Evolutionary conservation across 2,888 invertebrate genomes (phyloP).

Genomic region (Nephrotoma guestfalica): DNA sequence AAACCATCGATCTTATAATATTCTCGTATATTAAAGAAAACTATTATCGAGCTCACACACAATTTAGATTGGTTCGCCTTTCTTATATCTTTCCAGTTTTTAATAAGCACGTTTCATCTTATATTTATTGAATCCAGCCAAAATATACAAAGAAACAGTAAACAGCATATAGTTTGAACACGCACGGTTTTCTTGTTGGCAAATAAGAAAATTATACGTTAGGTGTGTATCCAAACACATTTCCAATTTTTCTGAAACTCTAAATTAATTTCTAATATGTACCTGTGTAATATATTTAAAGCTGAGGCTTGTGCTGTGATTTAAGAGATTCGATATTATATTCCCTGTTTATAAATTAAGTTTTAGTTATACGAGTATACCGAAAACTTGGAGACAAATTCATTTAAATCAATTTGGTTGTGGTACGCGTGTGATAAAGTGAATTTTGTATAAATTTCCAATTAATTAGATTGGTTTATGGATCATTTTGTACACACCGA

Average conservation of each 20-base stretch:
- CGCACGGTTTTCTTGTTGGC: not conserved
- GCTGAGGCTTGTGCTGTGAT: not conserved
- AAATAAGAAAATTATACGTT: not conserved
- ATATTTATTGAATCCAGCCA: not conserved
- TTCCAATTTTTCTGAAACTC: not conserved
- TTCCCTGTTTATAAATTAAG: not conserved
- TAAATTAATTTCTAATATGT: not conserved
- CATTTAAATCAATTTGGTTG: not conserved
- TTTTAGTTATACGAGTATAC: not conserved
- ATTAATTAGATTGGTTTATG: not conserved
- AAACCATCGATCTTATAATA: not conserved
- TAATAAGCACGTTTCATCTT: not conserved
- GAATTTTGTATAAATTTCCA: not conserved
- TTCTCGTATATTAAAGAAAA: not conserved
- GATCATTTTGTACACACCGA: not conserved
- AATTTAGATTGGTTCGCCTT: not conserved
- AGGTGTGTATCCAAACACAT: not conserved
- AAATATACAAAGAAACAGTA: not conserved
- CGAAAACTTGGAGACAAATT: not conserved
- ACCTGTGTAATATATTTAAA: no score
- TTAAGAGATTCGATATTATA: not conserved
- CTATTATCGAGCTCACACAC: not conserved
- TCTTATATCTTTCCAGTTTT: not conserved
- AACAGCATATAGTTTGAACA: not conserved
- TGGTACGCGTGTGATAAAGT: not conserved